Conservation (phyloP, 2,113 vertebrate genomes). For the Desmodus rotundus region DNA sequence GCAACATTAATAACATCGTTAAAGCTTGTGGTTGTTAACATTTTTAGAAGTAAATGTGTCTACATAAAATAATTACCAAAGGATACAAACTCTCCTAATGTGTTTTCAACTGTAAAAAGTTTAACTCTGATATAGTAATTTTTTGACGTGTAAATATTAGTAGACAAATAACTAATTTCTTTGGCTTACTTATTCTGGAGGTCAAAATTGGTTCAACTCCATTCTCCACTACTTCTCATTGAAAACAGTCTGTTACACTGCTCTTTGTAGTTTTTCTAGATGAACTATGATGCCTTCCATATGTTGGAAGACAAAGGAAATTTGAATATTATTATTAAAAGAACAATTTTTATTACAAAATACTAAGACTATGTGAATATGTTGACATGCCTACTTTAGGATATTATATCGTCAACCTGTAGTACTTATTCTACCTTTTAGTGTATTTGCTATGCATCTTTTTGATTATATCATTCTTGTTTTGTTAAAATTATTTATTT, state of each 20-base stretch:
- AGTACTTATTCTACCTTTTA: neutral
- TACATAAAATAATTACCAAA: neutral
- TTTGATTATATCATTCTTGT: neutral
- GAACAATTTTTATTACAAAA: neutral
- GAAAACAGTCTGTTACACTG: neutral
- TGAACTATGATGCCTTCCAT: neutral
- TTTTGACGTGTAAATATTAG: neutral
- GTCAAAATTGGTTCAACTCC: neutral
- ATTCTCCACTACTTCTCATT: neutral
- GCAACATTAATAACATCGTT: neutral
- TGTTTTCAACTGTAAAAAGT: neutral
- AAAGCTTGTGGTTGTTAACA: neutral
- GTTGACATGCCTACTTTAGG: neutral
- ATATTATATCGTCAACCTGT: neutral
- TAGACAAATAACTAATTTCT: neutral
- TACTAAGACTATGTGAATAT: neutral
- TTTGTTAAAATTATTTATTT: constrained; percentile 2
- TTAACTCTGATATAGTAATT: neutral
- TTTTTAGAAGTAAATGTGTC: constrained; percentile 12
- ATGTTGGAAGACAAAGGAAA: neutral
- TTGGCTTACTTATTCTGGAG: neutral
- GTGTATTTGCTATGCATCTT: neutral
- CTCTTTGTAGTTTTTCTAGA: neutral
- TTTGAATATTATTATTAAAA: neutral
- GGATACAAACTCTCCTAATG: neutral